Base-by-base conservation (phyloP, 2,797 vertebrate species). In the Danio jaintianensis region DNA sequence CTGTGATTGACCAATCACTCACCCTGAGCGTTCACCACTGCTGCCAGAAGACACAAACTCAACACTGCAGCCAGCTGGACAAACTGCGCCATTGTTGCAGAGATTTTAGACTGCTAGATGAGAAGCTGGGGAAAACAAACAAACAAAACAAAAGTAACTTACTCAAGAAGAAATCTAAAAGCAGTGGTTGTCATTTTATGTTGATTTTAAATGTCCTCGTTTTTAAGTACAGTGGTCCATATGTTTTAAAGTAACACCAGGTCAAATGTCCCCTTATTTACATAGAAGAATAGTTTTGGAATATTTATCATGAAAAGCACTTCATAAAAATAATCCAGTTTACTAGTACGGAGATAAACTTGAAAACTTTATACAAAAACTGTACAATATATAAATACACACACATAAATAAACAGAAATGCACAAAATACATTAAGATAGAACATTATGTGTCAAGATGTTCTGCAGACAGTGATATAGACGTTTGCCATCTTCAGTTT, bases 21-120 rank as follows among this genome's bases (percentile, higher is more conserved):
- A 63, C 71, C 16, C 45, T 82, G 62, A 16, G 52, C 50, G 3
- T 82, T 48, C 16, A 62, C 62, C 47, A 43, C 16, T 40, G 42
- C 59, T 5, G 75, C 43, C 8, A 82, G 61, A 16, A 40, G 88
- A 84, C 81, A 70, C 42, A 78, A 48, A 73, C 79, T 38, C 91
- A 93, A 88, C 67, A 85, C 85, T 83, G 89, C 88, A 90, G 80
- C 81, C 92, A 86, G 64, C 58, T 84, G 92, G 83, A 69, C 5
- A 5, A 0, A 5, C 16, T 12, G 12, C 45, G 66, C 71, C 75
- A 87, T 87, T 86, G 73, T 73, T 78, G 56, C n/a, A 69, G 62
- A 56, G 29, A 1, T 29, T 84, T 13, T 43, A 16, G 10, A 36
- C 20, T n/a, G 18, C 48, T 5, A 81, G 55, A 47, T 38, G 45